phyloP scores from a whole-genome alignment of 2,888 invertebrate genomes.

The Agrochola lota region DNA sequence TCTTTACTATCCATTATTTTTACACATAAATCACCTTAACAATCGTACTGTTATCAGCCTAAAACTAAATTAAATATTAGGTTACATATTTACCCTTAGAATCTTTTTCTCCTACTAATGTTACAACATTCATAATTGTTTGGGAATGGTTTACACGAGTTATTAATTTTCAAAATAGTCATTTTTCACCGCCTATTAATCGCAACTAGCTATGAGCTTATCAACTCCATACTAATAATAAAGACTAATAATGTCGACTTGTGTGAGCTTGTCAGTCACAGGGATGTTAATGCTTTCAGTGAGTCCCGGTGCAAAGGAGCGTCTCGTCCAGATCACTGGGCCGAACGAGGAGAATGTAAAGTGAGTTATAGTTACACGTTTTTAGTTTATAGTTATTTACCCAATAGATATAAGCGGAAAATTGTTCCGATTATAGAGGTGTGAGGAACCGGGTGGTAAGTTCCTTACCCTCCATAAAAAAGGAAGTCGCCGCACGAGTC shows the following conservation, averaged over 20 bases:
- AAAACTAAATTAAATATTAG: constrained; percentile 17
- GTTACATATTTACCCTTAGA: constrained; percentile 34
- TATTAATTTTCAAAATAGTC: constrained; percentile 52
- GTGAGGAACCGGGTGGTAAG: not conserved
- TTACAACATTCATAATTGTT: constrained; percentile 48
- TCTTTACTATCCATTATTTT: constrained; percentile 57
- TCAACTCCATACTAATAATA: constrained; percentile 60
- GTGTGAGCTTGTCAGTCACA: constrained; percentile 55
- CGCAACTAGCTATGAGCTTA: constrained; percentile 81
- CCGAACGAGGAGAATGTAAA: constrained; percentile 98
- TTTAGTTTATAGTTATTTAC: not conserved
- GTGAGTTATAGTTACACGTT: constrained; percentile 86
- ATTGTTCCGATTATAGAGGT: not conserved
- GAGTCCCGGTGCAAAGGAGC: constrained; percentile 98
- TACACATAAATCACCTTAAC: constrained; percentile 51
- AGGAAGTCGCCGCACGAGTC: not conserved
- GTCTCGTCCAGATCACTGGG: constrained; percentile 98
- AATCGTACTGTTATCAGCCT: constrained; percentile 27
- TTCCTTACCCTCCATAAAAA: not conserved
- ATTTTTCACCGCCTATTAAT: constrained; percentile 77
- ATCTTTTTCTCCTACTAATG: constrained; percentile 53
- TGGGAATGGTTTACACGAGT: constrained; percentile 62
- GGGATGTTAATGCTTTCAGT: constrained; percentile 91
- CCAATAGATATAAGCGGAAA: not conserved
- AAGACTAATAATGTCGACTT: constrained; percentile 58